Conservation (phyloP, 2,797 vertebrate genomes). For the Pyrocephalus nanus region DNA sequence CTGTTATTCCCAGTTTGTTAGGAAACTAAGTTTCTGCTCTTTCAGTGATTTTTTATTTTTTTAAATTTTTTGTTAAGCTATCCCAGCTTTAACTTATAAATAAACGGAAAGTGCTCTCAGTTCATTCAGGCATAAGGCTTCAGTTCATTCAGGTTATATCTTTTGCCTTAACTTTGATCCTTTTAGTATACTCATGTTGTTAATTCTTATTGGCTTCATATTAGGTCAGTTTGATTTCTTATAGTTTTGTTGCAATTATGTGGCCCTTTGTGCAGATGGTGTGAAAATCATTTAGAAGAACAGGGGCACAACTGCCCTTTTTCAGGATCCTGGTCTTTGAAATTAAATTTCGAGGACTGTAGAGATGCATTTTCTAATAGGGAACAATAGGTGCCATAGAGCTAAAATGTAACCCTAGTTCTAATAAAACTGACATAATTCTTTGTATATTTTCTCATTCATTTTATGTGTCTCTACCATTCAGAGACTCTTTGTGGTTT, state of each 20-base stretch:
- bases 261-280: not conserved
- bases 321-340: not conserved
- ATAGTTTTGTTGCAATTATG: not conserved
- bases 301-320: not conserved
- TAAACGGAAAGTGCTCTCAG: not conserved
- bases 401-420: slow-evolving; percentile 10
- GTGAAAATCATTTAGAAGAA: not conserved
- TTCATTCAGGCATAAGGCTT: not conserved
- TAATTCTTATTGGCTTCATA: slow-evolving; percentile 22
- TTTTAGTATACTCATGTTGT: slow-evolving; percentile 20
- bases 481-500: slow-evolving; percentile 9
- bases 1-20: not conserved
- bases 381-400: not conserved
- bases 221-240: not conserved
- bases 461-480: not conserved
- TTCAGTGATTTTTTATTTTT: not conserved
- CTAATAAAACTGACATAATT: slow-evolving; percentile 21
- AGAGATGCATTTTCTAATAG: slow-evolving; percentile 3
- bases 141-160: not conserved
- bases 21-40: not conserved
- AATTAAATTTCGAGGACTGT: slow-evolving; percentile 8
- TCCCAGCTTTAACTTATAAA: slow-evolving; percentile 40
- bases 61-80: not conserved
- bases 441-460: not conserved
- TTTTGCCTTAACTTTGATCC: slow-evolving; percentile 41